Evolutionary conservation across 2,113 vertebrate genomes (phyloP).

Genomic region (Mesoclemmys tuberculata): DNA sequence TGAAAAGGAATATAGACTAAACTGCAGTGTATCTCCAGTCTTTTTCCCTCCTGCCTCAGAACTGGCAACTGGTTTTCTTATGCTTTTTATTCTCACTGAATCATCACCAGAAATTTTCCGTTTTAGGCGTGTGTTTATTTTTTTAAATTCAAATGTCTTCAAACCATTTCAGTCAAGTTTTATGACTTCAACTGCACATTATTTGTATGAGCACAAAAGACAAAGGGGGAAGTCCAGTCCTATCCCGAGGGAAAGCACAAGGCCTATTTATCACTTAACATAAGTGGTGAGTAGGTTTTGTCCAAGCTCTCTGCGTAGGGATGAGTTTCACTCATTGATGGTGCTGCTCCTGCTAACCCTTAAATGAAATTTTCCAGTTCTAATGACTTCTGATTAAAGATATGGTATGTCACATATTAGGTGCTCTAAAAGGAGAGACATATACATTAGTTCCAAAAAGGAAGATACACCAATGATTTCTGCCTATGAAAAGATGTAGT

Average conservation of each 20-base stretch:
- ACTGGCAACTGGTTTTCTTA: neutral
- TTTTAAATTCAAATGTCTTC: neutral
- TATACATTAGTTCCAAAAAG: neutral
- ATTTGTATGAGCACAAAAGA: neutral
- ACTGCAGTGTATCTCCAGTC: slow-evolving; percentile 15
- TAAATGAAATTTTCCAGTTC: neutral
- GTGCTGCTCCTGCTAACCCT: neutral
- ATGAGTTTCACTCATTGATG: neutral
- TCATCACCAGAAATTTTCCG: neutral
- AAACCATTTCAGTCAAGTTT: neutral
- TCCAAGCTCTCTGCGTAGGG: neutral
- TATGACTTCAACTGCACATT: neutral
- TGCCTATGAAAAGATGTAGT: neutral
- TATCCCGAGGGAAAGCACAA: neutral
- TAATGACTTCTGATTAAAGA: neutral
- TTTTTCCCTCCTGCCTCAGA: neutral
- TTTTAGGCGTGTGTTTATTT: neutral
- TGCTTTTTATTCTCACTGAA: neutral
- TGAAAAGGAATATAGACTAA: neutral
- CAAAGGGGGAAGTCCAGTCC: neutral
- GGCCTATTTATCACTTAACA: neutral
- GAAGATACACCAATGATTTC: neutral
- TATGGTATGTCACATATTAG: neutral
- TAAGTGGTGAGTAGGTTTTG: neutral
- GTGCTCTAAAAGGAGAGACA: neutral